Base-by-base conservation (phyloP, 2,888 invertebrate genomes). In the Automeris io region DNA sequence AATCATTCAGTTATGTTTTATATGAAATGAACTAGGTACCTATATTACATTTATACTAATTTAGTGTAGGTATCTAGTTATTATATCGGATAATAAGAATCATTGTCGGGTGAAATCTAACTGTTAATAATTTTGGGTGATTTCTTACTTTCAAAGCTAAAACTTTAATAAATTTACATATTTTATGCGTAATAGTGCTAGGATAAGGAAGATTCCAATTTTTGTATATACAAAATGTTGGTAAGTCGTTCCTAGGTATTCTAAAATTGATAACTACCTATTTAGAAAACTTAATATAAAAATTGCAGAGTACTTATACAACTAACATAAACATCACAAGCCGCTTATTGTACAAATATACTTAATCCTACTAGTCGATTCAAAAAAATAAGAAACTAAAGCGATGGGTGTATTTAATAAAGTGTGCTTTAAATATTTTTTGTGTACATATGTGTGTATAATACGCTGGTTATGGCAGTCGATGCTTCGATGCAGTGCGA, bases 381-480 rank as follows among this genome's bases (percentile, higher is more conserved):
- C 45, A 44, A 18, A 7, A 23, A 32, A 18, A 7, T 22, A 37
- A 37, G 8, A 31, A 11, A 18, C 19, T 4, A 11, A 23, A 8
- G 19, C 4, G n/a, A 6, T 38, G 13, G 25, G 31, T 7, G 24
- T 32, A 33, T 36, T 8, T 18, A 13, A 26, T 32, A 26, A 38
- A 26, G n/a, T 8, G 11, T 34, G 16, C 18, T 12, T 39, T 37
- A 44, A 37, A 45, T 54, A 52, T 61, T 58, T 51, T 60, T 46
- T 64, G 43, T 57, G 33, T 42, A 34, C 46, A 33, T 49, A 48
- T 54, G 49, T 57, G 52, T 70, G 53, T 72, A 54, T 76, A 69
- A 71, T 59, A 51, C 65, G 66, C 72, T 77, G 77, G 74, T 73
- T 77, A 71, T 77, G 71, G 72, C 86, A 86, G 86, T 83, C 73